Percentiles rank a stretch among this genome's conserved stretches.
These are phyloP conservation scores for Phymanthus crucifer DNA, from an alignment of 92 coral and sea anemone genomes.

Conservation along the genomic window DNA sequence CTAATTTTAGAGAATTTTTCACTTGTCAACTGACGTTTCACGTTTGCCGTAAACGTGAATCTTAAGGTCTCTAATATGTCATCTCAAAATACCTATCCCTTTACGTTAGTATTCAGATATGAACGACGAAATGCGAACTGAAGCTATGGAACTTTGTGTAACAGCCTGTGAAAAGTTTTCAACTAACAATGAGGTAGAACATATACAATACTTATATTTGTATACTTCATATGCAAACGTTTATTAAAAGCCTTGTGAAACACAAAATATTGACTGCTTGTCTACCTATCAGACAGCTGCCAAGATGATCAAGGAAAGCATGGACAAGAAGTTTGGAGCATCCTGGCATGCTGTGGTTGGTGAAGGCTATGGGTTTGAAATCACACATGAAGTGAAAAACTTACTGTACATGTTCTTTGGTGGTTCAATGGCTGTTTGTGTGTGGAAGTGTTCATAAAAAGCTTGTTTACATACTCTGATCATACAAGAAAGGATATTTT, in stretches of 20 bases:
- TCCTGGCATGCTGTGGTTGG: constrained; percentile 99
- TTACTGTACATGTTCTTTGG: constrained; percentile 95
- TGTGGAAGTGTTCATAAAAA: constrained; percentile 91
- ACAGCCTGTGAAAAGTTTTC: constrained; percentile 99
- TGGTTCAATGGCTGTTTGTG: constrained; percentile 88
- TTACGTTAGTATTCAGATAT: constrained; percentile 81
- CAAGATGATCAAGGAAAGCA: constrained; percentile 95
- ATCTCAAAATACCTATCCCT: neutral
- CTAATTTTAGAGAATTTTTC: too few species aligned
- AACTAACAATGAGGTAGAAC: constrained; percentile 92
- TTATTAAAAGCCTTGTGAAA: too few species aligned
- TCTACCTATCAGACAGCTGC: constrained; percentile 80
- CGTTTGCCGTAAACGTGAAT: too few species aligned
- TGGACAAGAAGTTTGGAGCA: constrained; percentile 98
- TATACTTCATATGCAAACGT: too few species aligned
- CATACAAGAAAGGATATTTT: too few species aligned
- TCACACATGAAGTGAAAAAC: constrained; percentile 97
- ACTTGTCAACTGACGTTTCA: too few species aligned
- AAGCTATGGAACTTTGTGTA: constrained; percentile 99
- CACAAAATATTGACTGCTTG: neutral
- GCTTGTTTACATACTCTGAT: neutral
- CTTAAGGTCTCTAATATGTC: too few species aligned
- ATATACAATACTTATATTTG: too few species aligned
- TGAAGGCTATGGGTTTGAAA: constrained; percentile 98
- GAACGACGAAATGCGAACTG: constrained; percentile 99